phyloP scores from a whole-genome alignment of 2,113 vertebrate genomes.

The Petrocephalus zakoni region DNA sequence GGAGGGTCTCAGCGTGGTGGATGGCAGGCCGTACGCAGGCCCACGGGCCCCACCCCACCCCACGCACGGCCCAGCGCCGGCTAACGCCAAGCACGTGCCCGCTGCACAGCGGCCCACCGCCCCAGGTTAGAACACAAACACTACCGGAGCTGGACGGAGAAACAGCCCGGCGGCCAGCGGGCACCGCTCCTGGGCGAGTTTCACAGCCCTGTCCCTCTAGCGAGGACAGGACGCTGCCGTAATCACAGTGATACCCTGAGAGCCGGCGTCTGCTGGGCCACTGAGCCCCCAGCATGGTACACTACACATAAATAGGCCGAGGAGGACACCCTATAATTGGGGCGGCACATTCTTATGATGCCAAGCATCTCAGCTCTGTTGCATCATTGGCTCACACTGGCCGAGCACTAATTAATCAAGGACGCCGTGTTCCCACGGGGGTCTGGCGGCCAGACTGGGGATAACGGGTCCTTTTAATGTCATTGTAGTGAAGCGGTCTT shows the following conservation, averaged over 20 bases:
- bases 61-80: not conserved
- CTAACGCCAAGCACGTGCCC: not conserved
- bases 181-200: not conserved
- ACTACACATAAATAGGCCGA: slow-evolving; percentile 62
- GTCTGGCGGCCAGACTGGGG: slow-evolving; percentile 47
- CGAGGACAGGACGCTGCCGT: slow-evolving; percentile 29
- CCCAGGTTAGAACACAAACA: not conserved
- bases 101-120: not conserved
- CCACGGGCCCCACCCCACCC: not conserved
- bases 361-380: slow-evolving; percentile 64
- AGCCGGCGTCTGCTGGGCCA: slow-evolving; percentile 34
- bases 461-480: slow-evolving; percentile 42
- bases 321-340: slow-evolving; percentile 54
- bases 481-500: slow-evolving; percentile 60
- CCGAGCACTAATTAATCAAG: slow-evolving; percentile 59
- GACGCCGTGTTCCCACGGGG: slow-evolving; percentile 58
- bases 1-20: not conserved
- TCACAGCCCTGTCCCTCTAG: not conserved
- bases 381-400: slow-evolving; percentile 56
- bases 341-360: slow-evolving; percentile 67
- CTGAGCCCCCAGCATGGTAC: slow-evolving; percentile 52
- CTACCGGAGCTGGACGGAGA: not conserved
- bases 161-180: not conserved
- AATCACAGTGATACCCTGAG: slow-evolving; percentile 30
- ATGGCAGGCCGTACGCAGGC: not conserved